Evolutionary conservation across 1,140 invertebrate species (phyloP), one percentile per base, ranked within the genome.

Genomic region (Achatina immaculata): DNA sequence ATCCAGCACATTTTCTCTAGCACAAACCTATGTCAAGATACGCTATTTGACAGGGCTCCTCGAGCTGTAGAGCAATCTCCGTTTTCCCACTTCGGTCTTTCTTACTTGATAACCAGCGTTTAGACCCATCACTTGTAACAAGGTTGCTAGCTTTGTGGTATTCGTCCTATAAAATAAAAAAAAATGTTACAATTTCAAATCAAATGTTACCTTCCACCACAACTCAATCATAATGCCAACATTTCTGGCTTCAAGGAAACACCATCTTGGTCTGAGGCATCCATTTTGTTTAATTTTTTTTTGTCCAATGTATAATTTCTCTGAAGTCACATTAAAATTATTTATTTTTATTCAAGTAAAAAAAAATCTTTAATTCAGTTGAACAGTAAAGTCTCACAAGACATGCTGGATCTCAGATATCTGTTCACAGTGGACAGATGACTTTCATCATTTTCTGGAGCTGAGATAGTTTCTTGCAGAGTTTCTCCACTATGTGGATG

Each of bases 21-120:
- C n/a, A 51, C 40, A 77, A 81, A 90, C 89, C 89, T 74, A 90
- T 85, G 66, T 90, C 87, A 78, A 90, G 85, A 69, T 84, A 86
- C 11, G 85, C 83, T 31, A 90, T 83, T 6, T 80, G 45, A 80
- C 83, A 86, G 24, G 83, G 45, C 28, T 83, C 45, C 36, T 90
- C 86, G 36, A 90, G 68, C 74, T 90, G 88, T 62, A 90, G 83
- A 21, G 86, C 80, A 11, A 84, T 83, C 38, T 88, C 86, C 16
- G 83, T 81, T 42, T 84, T 82, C 62, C 88, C 88, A 24, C 82
- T 79, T 62, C 79, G 84, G 16, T 88, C 86, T 74, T 83, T 84
- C 16, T 84, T 83, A 55, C 85, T 45, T 16, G 83, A 86, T 75
- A 89, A 71, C 89, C 89, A 90, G 40, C 83, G 84, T 43, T 86